These are phyloP conservation scores for Apodemia duryi DNA, from an alignment of 2,888 invertebrate species.

Conservation along the genomic window DNA sequence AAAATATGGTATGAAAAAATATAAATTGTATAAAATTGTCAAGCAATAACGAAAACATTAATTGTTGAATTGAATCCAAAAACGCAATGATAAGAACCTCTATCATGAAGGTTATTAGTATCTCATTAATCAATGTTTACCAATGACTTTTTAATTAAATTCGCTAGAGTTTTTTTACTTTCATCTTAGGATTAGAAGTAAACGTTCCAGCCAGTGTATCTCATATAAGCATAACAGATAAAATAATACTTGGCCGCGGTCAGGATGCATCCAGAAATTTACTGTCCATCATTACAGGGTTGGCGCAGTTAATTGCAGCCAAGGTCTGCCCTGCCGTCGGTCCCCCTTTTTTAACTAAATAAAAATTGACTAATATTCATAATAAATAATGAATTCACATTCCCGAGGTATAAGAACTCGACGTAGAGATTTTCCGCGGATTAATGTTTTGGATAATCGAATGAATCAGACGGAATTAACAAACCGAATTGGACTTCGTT, in stretches of 20 bases:
- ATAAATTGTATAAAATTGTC: too few species aligned
- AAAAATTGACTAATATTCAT: slow-evolving; percentile 80
- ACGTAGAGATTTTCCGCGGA: slow-evolving; percentile 64
- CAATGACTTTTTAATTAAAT: not conserved
- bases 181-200: slow-evolving; percentile 23
- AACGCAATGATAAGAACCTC: not conserved
- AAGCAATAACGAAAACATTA: too few species aligned
- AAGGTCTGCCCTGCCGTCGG: slow-evolving; percentile 49
- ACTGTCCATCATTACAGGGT: slow-evolving; percentile 93
- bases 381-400: slow-evolving; percentile 77
- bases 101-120: not conserved
- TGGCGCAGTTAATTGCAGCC: slow-evolving; percentile 89
- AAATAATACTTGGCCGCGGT: slow-evolving; percentile 66
- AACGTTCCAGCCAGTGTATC: slow-evolving; percentile 21
- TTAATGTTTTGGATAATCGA: slow-evolving; percentile 56
- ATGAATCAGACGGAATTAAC: slow-evolving; percentile 18
- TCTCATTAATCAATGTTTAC: not conserved
- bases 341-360: slow-evolving; percentile 75
- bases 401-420: slow-evolving; percentile 64
- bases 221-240: slow-evolving; percentile 66
- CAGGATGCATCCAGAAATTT: slow-evolving; percentile 86
- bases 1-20: too few species aligned
- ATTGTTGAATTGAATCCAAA: too few species aligned
- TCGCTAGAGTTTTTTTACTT: not conserved
- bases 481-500: not conserved